These are phyloP conservation scores for Lycopodina hypogea DNA, from an alignment of 37 sponge, comb jelly and placozoan genomes.

Conservation along the genomic window DNA sequence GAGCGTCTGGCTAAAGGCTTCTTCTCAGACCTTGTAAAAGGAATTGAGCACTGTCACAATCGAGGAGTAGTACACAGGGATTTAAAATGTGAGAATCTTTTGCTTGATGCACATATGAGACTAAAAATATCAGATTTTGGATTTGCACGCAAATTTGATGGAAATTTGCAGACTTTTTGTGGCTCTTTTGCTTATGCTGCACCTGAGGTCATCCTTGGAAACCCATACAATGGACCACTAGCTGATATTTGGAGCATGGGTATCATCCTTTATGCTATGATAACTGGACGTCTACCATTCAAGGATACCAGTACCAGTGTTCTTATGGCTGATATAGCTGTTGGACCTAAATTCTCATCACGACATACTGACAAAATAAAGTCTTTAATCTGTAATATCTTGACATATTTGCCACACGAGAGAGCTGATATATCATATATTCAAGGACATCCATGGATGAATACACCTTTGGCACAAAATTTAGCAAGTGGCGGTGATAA, in stretches of 20 bases:
- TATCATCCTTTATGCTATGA: conserved; percentile 89
- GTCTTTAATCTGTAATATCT: conserved; percentile 30
- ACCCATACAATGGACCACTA: conserved; percentile 76
- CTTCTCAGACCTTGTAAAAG: conserved; percentile 69
- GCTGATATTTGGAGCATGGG: conserved; percentile 98
- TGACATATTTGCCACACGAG: conserved; percentile 35
- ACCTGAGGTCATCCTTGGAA: conserved; percentile 86
- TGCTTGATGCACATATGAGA: conserved; percentile 56
- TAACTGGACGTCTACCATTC: conserved; percentile 84
- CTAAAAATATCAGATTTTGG: conserved; percentile 89
- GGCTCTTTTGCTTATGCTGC: conserved; percentile 96
- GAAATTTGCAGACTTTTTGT: conserved; percentile 69
- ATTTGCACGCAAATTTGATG: conserved; percentile 58
- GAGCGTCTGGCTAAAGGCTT: conserved; percentile 69
- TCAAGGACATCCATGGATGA: conserved; percentile 57
- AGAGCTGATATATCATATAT: conserved; percentile 35
- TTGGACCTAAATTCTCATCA: conserved; percentile 44
- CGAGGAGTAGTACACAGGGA: conserved; percentile 85
- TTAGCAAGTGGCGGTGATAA: neutral
- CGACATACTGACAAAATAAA: conserved; percentile 35
- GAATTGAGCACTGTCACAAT: conserved; percentile 67
- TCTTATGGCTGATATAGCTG: conserved; percentile 65
- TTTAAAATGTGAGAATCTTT: conserved; percentile 90
- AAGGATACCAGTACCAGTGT: conserved; percentile 79
- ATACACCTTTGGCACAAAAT: neutral